A percentile compares a stretch with the other conserved stretches of the same genome.
phyloP scores from a whole-genome alignment of 2,888 invertebrate genomes.

The Peribatodes rhomboidaria region DNA sequence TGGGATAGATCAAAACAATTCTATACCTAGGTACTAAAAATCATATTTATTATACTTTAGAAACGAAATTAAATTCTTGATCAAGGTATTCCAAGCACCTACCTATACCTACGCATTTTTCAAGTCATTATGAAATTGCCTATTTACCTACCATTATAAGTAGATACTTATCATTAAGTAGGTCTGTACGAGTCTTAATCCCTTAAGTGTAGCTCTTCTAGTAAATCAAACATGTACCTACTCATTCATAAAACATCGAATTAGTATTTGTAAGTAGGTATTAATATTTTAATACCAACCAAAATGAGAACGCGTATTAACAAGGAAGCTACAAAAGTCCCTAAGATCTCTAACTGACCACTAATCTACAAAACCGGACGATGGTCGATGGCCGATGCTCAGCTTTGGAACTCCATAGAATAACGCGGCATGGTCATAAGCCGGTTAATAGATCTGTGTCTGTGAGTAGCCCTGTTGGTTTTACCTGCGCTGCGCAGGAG shows the following conservation, averaged over 20 bases:
- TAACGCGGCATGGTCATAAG: constrained; percentile 58
- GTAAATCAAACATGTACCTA: not conserved
- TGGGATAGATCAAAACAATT: no score
- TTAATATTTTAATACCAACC: constrained; percentile 9
- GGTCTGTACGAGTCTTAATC: no score
- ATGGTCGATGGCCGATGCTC: constrained; percentile 42
- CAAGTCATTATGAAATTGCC: not conserved
- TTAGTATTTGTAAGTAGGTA: no score
- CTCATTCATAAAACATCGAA: no score
- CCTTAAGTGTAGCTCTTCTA: no score
- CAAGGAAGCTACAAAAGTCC: constrained; percentile 45
- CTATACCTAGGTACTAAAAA: no score
- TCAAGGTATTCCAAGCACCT: not conserved
- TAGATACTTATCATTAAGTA: no score
- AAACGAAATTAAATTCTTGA: no score
- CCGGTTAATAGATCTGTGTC: constrained; percentile 73
- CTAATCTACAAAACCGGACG: constrained; percentile 45
- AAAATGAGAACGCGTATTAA: constrained; percentile 30
- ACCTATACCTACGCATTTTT: no score
- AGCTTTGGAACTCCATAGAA: constrained; percentile 56
- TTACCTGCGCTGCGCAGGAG: constrained; percentile 67
- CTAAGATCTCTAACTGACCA: constrained; percentile 18
- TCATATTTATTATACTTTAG: no score
- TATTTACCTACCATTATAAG: not conserved
- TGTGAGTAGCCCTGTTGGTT: constrained; percentile 69